These are phyloP conservation scores for Nemurella pictetii DNA, from an alignment of 2,888 invertebrate genomes.

Conservation along the genomic window DNA sequence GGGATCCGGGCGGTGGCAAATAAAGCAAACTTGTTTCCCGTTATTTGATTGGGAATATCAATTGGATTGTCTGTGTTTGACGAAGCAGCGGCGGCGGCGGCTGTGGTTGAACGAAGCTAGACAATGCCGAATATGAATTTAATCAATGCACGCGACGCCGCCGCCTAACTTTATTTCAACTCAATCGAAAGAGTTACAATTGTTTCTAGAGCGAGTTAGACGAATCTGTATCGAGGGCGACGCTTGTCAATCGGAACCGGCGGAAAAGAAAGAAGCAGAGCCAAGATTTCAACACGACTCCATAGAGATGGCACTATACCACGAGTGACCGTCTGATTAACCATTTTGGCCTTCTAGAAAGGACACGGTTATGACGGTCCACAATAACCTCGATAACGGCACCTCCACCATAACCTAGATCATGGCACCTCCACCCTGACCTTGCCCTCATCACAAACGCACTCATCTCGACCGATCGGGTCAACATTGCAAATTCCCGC, in stretches of 20 bases:
- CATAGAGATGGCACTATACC: no score
- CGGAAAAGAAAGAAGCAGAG: no score
- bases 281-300: no score
- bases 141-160: neutral
- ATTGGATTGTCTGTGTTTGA: neutral
- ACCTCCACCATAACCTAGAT: no score
- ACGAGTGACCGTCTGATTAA: no score
- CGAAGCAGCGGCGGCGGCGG: neutral
- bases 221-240: neutral
- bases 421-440: no score
- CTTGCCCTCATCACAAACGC: no score
- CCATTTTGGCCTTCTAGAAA: no score
- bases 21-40: neutral
- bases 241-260: neutral
- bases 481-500: no score
- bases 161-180: neutral
- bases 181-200: neutral
- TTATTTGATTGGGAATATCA: conserved; percentile 10
- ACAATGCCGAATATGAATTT: conserved; percentile 5
- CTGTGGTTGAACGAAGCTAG: conserved; percentile 8
- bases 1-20: neutral
- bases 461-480: no score
- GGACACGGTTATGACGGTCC: no score
- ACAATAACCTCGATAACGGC: no score
- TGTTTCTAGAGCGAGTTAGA: neutral